Percentiles rank a stretch among this genome's conserved stretches.
These are phyloP conservation scores for Brachynemurus nebulosus DNA, from an alignment of 2,888 invertebrate species.

Conservation along the genomic window DNA sequence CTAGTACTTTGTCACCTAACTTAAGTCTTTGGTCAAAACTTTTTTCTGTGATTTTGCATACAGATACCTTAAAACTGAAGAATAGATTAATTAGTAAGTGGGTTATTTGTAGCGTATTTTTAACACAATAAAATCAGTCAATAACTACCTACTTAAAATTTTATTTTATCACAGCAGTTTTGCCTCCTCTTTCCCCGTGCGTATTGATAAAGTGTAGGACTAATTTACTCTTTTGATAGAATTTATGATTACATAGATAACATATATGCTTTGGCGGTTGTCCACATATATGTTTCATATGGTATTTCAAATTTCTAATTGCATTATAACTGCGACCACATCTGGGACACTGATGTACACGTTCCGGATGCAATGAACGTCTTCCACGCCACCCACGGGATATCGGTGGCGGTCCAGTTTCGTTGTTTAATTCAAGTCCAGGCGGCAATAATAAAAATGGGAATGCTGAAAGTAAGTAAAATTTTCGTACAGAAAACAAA, in stretches of 20 bases:
- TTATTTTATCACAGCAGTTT: no score
- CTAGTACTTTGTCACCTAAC: no score
- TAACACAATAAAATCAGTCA: no score
- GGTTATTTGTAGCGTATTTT: no score
- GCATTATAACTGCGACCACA: constrained; percentile 27
- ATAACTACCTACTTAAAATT: no score
- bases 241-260: constrained; percentile 27
- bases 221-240: constrained; percentile 28
- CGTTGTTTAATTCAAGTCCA: not conserved
- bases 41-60: no score
- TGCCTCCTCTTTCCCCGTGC: no score
- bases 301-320: constrained; percentile 25
- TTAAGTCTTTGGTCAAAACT: no score
- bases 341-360: constrained; percentile 23
- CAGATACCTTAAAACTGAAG: no score
- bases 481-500: not conserved
- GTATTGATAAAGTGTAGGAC: constrained; percentile 26
- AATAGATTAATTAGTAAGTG: no score
- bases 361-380: constrained; percentile 20
- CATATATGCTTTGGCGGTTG: constrained; percentile 21
- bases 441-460: constrained; percentile 1
- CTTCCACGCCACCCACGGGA: constrained; percentile 4
- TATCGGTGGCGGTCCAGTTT: no score
- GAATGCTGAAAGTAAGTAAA: not conserved
- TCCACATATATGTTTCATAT: constrained; percentile 29